These are phyloP conservation scores for Latheticus oryzae DNA, from an alignment of 2,888 invertebrate species.

Conservation along the genomic window DNA sequence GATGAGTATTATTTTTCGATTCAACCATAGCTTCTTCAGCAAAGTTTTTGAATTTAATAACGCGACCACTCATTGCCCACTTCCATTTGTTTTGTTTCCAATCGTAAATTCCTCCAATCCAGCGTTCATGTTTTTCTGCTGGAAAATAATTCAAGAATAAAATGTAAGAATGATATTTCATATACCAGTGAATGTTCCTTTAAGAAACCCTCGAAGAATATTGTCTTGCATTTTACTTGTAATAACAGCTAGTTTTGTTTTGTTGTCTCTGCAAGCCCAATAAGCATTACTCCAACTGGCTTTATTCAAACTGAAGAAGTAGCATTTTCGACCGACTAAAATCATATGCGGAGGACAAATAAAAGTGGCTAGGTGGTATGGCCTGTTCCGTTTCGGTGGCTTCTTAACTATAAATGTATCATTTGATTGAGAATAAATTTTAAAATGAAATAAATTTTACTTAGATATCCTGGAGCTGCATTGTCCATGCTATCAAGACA, in stretches of 20 bases:
- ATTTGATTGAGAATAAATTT: too few relatives aligned
- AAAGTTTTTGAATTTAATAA: slow-evolving; percentile 77
- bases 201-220: slow-evolving; percentile 53
- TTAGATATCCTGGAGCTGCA: slow-evolving; percentile 26
- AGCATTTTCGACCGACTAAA: slow-evolving; percentile 56
- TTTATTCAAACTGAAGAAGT: slow-evolving; percentile 54
- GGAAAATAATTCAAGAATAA: slow-evolving; percentile 2
- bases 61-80: slow-evolving; percentile 79
- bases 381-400: slow-evolving; percentile 8
- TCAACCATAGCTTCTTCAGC: slow-evolving; percentile 66
- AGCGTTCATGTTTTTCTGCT: slow-evolving; percentile 67
- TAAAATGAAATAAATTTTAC: slow-evolving; percentile 11
- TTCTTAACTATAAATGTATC: slow-evolving; percentile 28
- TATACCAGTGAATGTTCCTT: slow-evolving; percentile 53
- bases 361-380: slow-evolving; percentile 37
- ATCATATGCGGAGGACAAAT: slow-evolving; percentile 57
- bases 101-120: slow-evolving; percentile 77
- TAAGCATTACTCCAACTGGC: slow-evolving; percentile 57
- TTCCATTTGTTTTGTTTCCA: slow-evolving; percentile 72
- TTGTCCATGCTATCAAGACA: not conserved
- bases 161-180: slow-evolving; percentile 3
- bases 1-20: slow-evolving; percentile 12
- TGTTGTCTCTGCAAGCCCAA: slow-evolving; percentile 54
- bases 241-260: slow-evolving; percentile 53
- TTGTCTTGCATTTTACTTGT: slow-evolving; percentile 53